A percentile compares a stretch with the other conserved stretches of the same genome.
Evolutionary conservation across 2,113 vertebrate species (phyloP).

Genomic region (Etheostoma cragini): DNA sequence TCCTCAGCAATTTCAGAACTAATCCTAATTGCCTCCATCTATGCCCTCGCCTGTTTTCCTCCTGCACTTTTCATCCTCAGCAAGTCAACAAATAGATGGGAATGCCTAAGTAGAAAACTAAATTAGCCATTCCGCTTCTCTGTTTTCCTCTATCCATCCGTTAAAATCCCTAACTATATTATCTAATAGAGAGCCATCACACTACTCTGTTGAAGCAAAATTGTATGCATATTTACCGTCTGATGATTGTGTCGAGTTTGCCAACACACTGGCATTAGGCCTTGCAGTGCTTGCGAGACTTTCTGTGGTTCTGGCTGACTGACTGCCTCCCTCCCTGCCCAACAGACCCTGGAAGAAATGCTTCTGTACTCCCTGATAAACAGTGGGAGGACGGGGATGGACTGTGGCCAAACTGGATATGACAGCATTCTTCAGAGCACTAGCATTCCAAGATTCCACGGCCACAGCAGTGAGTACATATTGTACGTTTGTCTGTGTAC

Average conservation of each 20-base stretch:
- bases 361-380: conserved; percentile 54
- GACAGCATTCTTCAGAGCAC: conserved; percentile 73
- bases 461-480: not conserved
- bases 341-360: conserved; percentile 35
- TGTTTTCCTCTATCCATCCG: conserved; percentile 25
- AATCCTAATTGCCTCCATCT: conserved; percentile 16
- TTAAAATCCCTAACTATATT: conserved; percentile 59
- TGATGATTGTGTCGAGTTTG: conserved; percentile 55
- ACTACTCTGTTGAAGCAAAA: conserved; percentile 55
- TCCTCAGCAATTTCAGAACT: conserved; percentile 12
- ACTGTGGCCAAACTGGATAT: conserved; percentile 68
- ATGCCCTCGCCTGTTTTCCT: not conserved
- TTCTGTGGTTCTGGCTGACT: conserved; percentile 65
- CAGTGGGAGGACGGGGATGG: conserved; percentile 65
- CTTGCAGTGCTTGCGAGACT: conserved; percentile 66
- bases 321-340: conserved; percentile 47
- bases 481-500: not conserved
- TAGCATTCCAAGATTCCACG: conserved; percentile 69
- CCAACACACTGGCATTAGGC: conserved; percentile 64
- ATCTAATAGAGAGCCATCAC: conserved; percentile 65
- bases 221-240: conserved; percentile 73
- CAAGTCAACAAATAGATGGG: conserved; percentile 62
- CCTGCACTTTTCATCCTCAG: conserved; percentile 28
- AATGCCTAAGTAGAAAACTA: conserved; percentile 57
- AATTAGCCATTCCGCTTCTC: conserved; percentile 40